Percentiles rank a stretch among this genome's conserved stretches.
Evolutionary conservation across 2,113 vertebrate genomes (phyloP).

Genomic region (Felis catus): F.catus_Fca126_mat1.0 CM031414.1:36889501-36890000

Average conservation of each 20-base stretch:
- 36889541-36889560: background rate
- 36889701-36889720: background rate
- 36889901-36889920: background rate
- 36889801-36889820: background rate
- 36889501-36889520: background rate
- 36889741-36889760: background rate
- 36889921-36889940: background rate
- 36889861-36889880: background rate
- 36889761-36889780: background rate
- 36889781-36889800: background rate
- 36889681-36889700: background rate
- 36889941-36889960: background rate
- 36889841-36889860: background rate
- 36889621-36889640: background rate
- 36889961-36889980: background rate
- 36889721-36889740: slow-evolving; percentile 9
- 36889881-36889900: background rate
- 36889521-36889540: fast-evolving
- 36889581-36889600: background rate
- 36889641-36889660: background rate
- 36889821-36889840: background rate
- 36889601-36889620: background rate
- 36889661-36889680: slow-evolving; percentile 15
- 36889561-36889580: background rate
- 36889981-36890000: background rate